phyloP scores from a whole-genome alignment of 1,140 invertebrate genomes.

The Apis dorsata region DNA sequence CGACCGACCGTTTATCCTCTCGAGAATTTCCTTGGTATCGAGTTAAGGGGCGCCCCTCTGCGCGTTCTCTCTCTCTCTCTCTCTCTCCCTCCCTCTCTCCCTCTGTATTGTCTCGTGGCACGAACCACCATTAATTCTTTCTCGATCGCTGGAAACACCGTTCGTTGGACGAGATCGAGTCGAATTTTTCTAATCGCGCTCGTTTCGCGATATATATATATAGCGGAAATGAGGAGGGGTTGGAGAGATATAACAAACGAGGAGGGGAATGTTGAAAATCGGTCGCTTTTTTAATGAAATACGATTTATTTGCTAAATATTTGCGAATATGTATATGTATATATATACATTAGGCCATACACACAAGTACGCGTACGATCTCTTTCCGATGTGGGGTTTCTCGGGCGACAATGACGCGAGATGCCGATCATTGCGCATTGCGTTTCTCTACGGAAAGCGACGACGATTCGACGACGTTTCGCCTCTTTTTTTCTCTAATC shows the following conservation, averaged over 20 bases:
- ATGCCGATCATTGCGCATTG: slow-evolving; percentile 23
- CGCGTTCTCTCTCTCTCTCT: too few relatives aligned
- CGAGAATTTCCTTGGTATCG: slow-evolving; percentile 75
- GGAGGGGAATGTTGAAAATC: not conserved
- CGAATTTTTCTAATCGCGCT: slow-evolving; percentile 8
- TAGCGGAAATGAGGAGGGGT: not conserved
- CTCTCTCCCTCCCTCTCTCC: too few relatives aligned
- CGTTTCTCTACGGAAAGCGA: slow-evolving; percentile 28
- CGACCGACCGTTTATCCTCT: slow-evolving; percentile 71
- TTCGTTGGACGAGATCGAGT: slow-evolving; percentile 5
- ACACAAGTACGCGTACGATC: slow-evolving; percentile 68
- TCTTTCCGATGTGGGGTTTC: slow-evolving; percentile 26
- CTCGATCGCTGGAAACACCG: slow-evolving; percentile 1
- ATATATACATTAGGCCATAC: slow-evolving; percentile 76
- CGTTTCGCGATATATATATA: not conserved
- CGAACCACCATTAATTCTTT: slow-evolving; percentile 67
- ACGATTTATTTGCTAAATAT: slow-evolving; percentile 75
- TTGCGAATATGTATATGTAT: slow-evolving; percentile 63
- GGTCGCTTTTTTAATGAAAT: slow-evolving; percentile 66
- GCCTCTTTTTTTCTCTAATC: not conserved
- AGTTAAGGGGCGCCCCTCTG: slow-evolving; percentile 34
- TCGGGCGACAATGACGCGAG: not conserved
- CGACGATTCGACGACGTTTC: slow-evolving; percentile 1
- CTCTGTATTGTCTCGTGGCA: slow-evolving; percentile 67
- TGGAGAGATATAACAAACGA: not conserved